phyloP scores from a whole-genome alignment of 2,888 invertebrate species.

The Pharmacophagus antenor region DNA sequence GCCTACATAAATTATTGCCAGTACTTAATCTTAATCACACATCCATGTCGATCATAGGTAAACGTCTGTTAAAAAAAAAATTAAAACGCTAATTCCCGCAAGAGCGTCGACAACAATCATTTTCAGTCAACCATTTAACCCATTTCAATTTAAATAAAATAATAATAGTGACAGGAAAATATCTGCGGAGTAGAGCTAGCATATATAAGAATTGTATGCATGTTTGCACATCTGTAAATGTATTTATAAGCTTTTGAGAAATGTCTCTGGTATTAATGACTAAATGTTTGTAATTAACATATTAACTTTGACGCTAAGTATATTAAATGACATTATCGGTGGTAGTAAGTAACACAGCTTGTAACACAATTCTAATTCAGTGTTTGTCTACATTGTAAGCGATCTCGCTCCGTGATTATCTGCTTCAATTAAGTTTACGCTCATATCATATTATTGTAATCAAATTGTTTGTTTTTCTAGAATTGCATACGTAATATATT shows the following conservation, averaged over 20 bases:
- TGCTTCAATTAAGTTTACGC: constrained; percentile 12
- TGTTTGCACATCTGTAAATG: neutral
- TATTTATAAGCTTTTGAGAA: neutral
- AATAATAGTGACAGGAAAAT: no score
- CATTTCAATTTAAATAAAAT: no score
- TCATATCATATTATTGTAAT: constrained; percentile 12
- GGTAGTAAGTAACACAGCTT: constrained; percentile 5
- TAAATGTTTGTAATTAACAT: neutral
- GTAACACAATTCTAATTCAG: constrained; percentile 16
- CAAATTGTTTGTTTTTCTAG: constrained; percentile 9
- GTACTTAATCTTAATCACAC: no score
- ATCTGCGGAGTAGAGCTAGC: no score
- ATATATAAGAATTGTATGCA: no score
- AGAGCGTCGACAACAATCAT: no score
- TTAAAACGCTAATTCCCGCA: no score
- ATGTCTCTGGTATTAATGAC: neutral
- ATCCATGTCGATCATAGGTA: no score
- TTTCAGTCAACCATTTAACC: no score
- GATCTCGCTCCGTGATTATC: constrained; percentile 10
- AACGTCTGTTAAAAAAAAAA: no score
- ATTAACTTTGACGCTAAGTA: constrained; percentile 5
- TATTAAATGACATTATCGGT: neutral
- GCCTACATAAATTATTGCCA: no score
- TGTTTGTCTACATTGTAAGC: constrained; percentile 21
- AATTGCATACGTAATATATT: neutral